Conservation (phyloP, 2,113 vertebrate genomes). For the Lucifuga dentata region DNA sequence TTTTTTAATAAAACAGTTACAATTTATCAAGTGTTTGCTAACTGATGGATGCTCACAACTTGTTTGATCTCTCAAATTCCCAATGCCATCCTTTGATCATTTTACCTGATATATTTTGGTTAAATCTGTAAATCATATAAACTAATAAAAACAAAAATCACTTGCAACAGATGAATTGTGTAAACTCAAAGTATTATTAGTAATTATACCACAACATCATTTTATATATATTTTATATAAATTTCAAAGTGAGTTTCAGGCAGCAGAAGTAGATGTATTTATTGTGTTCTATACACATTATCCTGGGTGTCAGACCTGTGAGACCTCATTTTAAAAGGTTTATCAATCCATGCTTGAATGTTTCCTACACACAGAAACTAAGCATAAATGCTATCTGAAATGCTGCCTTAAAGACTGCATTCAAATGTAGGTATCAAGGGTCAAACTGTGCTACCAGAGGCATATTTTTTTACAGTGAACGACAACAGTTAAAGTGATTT, state of each 20-base stretch:
- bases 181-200: not conserved
- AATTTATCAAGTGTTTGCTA: constrained; percentile 76
- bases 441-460: too few relatives aligned
- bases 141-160: not conserved
- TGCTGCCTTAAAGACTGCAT: too few relatives aligned
- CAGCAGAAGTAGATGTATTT: not conserved
- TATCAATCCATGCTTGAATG: too few relatives aligned
- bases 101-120: constrained; percentile 7
- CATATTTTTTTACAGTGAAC: too few relatives aligned
- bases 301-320: too few relatives aligned
- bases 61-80: constrained; percentile 54
- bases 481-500: too few relatives aligned
- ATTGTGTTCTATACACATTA: too few relatives aligned
- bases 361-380: too few relatives aligned
- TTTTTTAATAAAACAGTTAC: constrained; percentile 87
- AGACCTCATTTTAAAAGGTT: too few relatives aligned
- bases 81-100: not conserved
- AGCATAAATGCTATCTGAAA: too few relatives aligned
- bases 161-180: not conserved
- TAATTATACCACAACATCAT: not conserved
- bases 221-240: not conserved
- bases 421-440: too few relatives aligned
- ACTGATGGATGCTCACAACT: constrained; percentile 61
- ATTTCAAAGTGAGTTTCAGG: not conserved
- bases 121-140: not conserved